phyloP scores from a whole-genome alignment of 35 echinoderm and acorn worm species.

The Heliocidaris tuberculata region DNA sequence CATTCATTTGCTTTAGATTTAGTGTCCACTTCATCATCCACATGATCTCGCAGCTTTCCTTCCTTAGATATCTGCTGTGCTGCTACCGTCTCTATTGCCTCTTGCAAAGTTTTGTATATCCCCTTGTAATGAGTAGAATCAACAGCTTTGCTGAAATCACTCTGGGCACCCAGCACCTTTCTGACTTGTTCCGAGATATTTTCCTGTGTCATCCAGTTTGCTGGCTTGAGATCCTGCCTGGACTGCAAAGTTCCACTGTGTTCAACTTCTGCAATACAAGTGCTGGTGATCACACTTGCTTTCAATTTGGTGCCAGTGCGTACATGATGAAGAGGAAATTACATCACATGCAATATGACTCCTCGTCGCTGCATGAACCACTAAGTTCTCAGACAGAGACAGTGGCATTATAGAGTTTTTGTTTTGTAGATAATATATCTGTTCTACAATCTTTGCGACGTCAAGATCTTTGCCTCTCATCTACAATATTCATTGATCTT shows the following conservation, averaged over 20 bases:
- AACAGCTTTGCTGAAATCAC: slow-evolving; percentile 34
- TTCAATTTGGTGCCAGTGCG: slow-evolving; percentile 53
- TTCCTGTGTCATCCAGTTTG: slow-evolving; percentile 26
- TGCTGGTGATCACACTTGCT: slow-evolving; percentile 32
- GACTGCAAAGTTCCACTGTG: slow-evolving; percentile 42
- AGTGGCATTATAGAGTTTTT: not conserved
- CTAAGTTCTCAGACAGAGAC: slow-evolving; percentile 14
- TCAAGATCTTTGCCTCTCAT: not conserved
- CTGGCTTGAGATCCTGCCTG: slow-evolving; percentile 40
- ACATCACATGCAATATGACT: not conserved
- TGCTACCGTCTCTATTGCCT: not conserved
- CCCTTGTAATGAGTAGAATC: not conserved
- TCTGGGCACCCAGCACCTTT: not conserved
- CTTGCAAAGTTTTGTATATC: not conserved
- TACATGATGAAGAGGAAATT: slow-evolving; percentile 32
- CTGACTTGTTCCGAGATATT: not conserved
- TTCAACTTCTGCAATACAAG: slow-evolving; percentile 50
- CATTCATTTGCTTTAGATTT: not conserved
- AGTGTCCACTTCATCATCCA: not conserved
- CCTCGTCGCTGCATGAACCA: not conserved
- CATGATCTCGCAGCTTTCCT: not conserved
- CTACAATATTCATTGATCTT: not conserved
- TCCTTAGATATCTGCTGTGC: not conserved
- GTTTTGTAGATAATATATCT: slow-evolving; percentile 23
- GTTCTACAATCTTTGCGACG: not conserved